These are phyloP conservation scores for Neodontobutis hainanensis DNA, from an alignment of 2,113 vertebrate species.

Conservation along the genomic window DNA sequence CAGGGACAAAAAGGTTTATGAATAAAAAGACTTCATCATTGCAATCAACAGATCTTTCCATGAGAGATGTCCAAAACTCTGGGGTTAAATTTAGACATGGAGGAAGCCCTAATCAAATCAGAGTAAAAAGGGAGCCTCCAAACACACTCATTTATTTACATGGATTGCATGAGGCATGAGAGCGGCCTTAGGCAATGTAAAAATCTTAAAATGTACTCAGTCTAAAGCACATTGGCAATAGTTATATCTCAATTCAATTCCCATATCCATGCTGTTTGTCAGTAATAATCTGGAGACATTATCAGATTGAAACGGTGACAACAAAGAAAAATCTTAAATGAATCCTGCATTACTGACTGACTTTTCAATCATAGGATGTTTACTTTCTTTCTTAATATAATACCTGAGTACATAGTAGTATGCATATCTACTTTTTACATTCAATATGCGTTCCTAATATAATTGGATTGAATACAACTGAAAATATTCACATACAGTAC, in stretches of 20 bases:
- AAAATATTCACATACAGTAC: no score
- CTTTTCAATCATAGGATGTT: no score
- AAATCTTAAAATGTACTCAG: constrained; percentile 19
- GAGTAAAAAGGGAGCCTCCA: constrained; percentile 10
- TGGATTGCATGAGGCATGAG: constrained; percentile 12
- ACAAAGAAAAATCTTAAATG: not conserved
- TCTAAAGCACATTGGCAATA: not conserved
- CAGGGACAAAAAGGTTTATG: constrained; percentile 8
- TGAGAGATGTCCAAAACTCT: constrained; percentile 28
- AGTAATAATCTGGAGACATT: constrained; percentile 11
- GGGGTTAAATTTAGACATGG: constrained; percentile 19
- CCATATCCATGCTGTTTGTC: constrained; percentile 1
- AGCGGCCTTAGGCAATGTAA: constrained; percentile 28
- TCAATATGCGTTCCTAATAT: no score
- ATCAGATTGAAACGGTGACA: constrained; percentile 19
- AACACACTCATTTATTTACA: constrained; percentile 22
- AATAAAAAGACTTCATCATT: constrained; percentile 32
- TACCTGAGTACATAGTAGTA: no score
- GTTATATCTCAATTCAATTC: constrained; percentile 16
- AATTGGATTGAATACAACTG: no score
- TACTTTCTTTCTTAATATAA: no score
- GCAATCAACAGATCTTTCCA: constrained; percentile 24
- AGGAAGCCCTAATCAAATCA: constrained; percentile 37
- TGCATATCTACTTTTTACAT: no score
- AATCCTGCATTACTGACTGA: not conserved